phyloP scores from a whole-genome alignment of 2,113 vertebrate species.

The Leucoraja erinaceus region DNA sequence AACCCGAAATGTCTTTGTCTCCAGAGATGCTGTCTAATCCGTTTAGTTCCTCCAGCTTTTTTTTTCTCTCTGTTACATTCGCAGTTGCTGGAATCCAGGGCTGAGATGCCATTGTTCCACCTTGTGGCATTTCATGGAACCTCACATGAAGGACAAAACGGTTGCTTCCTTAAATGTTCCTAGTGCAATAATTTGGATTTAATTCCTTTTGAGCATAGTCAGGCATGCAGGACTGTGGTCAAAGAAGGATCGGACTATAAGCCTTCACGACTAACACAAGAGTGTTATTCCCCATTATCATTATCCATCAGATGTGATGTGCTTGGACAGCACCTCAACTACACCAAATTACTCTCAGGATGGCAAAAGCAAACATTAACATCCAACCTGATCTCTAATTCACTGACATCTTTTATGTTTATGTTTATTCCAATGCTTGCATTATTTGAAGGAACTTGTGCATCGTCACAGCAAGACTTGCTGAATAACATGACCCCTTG shows the following conservation, averaged over 20 bases:
- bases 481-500: not conserved
- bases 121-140: not conserved
- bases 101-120: not conserved
- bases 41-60: no score
- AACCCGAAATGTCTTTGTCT: no score
- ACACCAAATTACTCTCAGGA: not conserved
- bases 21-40: no score
- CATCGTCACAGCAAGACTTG: not conserved
- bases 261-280: not conserved
- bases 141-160: not conserved
- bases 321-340: not conserved
- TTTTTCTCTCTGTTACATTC: not conserved
- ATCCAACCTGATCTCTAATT: not conserved
- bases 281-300: not conserved
- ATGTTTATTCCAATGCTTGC: not conserved
- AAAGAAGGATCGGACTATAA: not conserved
- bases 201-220: not conserved
- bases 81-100: not conserved
- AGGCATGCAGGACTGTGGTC: not conserved
- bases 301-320: not conserved
- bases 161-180: no score
- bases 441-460: not conserved
- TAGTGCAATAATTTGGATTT: not conserved
- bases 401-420: not conserved
- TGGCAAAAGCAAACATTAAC: not conserved